A percentile compares a stretch with the other conserved stretches of the same genome.
phyloP scores from a whole-genome alignment of 2,888 invertebrate species.

The Heliconius hortense region DNA sequence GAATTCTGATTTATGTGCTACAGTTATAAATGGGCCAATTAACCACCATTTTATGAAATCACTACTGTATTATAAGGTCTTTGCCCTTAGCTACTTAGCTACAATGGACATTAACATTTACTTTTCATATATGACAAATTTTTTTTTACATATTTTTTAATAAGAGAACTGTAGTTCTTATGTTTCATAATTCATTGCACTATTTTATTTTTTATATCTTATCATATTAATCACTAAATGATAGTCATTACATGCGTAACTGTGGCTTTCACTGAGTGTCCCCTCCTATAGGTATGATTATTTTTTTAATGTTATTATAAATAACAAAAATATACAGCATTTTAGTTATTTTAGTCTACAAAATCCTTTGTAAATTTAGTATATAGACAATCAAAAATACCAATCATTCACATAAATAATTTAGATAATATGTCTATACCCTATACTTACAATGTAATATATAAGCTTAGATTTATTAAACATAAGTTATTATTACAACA shows the following conservation, averaged over 20 bases:
- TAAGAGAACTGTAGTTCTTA: neutral
- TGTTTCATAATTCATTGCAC: neutral
- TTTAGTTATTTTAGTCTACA: too few species aligned
- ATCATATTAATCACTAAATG: slow-evolving; percentile 10
- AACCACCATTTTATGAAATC: slow-evolving; percentile 39
- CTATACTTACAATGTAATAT: neutral
- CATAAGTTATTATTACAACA: slow-evolving; percentile 22
- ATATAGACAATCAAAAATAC: neutral
- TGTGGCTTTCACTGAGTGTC: neutral
- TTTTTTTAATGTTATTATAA: neutral
- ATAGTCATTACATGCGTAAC: neutral
- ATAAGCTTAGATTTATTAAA: slow-evolving; percentile 2
- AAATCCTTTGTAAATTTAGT: neutral
- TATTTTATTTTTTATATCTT: slow-evolving; percentile 17
- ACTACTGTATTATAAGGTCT: slow-evolving; percentile 38
- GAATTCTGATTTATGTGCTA: slow-evolving; percentile 15
- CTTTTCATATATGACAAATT: slow-evolving; percentile 25
- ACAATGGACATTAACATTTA: slow-evolving; percentile 31
- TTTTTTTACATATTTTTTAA: slow-evolving; percentile 4
- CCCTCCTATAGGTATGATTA: neutral
- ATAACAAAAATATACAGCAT: neutral
- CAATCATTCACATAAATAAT: neutral
- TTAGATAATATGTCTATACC: neutral
- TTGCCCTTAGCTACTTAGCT: slow-evolving; percentile 38
- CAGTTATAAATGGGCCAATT: slow-evolving; percentile 39